Percentiles rank a stretch among this genome's conserved stretches.
phyloP scores from a whole-genome alignment of 2,888 invertebrate genomes.

The Agrotis exclamationis region DNA sequence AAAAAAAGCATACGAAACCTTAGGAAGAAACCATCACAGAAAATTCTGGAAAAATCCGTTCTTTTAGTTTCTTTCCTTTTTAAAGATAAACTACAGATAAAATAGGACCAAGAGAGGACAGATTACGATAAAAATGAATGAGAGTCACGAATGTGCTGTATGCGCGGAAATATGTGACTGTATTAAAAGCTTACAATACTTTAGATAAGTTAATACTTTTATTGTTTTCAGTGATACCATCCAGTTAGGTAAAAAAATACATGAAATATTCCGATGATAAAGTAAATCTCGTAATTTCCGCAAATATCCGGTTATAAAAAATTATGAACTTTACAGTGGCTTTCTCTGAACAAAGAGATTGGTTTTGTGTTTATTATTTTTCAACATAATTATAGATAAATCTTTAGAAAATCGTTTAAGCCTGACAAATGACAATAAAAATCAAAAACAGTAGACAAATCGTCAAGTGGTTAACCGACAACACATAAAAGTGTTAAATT shows the following conservation, averaged over 20 bases:
- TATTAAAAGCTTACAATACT: conserved; percentile 37
- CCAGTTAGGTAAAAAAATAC: conserved; percentile 5
- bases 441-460: background rate
- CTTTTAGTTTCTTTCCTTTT: conserved; percentile 34
- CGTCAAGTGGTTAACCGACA: conserved; percentile 6
- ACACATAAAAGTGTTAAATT: conserved; percentile 10
- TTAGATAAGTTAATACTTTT: conserved; percentile 54
- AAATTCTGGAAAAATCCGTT: conserved; percentile 22
- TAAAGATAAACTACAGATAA: conserved; percentile 43
- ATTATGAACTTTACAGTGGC: background rate
- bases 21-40: conserved; percentile 5
- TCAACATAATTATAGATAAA: no score
- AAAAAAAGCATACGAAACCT: conserved; percentile 32
- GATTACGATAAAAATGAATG: conserved; percentile 46
- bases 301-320: background rate
- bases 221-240: conserved; percentile 21
- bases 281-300: background rate
- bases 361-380: background rate
- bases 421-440: background rate
- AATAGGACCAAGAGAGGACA: conserved; percentile 9
- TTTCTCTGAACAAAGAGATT: background rate
- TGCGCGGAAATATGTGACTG: conserved; percentile 51
- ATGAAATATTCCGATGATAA: conserved; percentile 11
- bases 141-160: conserved; percentile 58
- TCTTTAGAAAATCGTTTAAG: background rate